phyloP scores from a whole-genome alignment of 1,140 invertebrate species.

The Papilio xuthus region DNA sequence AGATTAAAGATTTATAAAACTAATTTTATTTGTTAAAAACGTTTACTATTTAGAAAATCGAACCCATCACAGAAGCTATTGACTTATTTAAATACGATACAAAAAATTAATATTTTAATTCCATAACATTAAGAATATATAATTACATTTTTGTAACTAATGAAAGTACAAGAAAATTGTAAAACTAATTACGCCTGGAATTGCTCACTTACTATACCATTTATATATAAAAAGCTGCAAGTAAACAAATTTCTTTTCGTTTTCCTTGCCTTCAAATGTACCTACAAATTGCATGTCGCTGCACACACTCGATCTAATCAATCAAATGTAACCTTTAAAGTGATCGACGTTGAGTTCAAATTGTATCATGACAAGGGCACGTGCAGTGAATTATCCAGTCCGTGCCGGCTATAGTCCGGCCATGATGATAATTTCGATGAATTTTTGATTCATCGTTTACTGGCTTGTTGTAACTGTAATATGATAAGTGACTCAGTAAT shows the following conservation, averaged over 20 bases:
- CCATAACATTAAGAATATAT: no score
- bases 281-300: constrained; percentile 34
- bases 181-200: not conserved
- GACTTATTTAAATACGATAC: no score
- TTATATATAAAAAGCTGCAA: not conserved
- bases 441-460: constrained; percentile 18
- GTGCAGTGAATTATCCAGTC: constrained; percentile 2
- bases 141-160: not conserved
- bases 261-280: constrained; percentile 25
- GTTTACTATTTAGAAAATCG: not conserved
- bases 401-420: not conserved
- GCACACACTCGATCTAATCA: not conserved
- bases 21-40: not conserved
- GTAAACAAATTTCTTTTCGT: constrained; percentile 29
- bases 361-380: not conserved
- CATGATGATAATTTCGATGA: constrained; percentile 13
- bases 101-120: no score
- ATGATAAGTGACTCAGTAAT: not conserved
- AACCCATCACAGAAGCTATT: no score
- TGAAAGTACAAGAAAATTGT: not conserved
- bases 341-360: constrained; percentile 13
- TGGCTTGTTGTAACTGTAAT: not conserved
- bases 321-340: constrained; percentile 34
- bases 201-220: constrained; percentile 3
- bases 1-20: not conserved